A percentile compares a stretch with the other conserved stretches of the same genome.
phyloP scores from a whole-genome alignment of 2,797 vertebrate species.

The Monodelphis domestica region DNA sequence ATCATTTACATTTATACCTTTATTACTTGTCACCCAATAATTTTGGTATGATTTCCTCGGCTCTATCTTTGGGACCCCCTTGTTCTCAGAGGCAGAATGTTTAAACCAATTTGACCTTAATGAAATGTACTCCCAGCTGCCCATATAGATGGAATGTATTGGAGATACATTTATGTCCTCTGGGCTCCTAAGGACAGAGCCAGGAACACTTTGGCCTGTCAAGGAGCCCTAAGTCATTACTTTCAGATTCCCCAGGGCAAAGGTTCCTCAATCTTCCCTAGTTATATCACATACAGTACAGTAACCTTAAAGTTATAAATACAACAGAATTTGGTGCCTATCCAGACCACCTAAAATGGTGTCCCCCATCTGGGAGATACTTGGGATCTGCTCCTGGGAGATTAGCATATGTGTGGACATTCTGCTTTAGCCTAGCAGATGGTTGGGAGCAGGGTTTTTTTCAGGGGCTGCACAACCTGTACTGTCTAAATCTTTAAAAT shows the following conservation, averaged over 20 bases:
- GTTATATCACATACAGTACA: neutral
- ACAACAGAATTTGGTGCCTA: neutral
- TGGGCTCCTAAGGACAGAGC: neutral
- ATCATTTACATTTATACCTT: neutral
- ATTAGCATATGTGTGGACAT: neutral
- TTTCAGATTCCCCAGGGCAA: neutral
- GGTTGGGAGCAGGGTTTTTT: neutral
- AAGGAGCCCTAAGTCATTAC: neutral
- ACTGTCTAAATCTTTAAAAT: neutral
- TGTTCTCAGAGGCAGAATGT: neutral
- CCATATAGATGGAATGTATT: neutral
- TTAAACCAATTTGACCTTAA: neutral
- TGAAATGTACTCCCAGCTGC: neutral
- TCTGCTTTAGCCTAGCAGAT: neutral
- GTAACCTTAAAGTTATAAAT: neutral
- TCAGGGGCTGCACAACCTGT: neutral
- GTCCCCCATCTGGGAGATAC: neutral
- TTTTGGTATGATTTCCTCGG: neutral
- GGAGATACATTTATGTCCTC: neutral
- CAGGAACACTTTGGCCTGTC: neutral
- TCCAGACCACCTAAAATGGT: neutral
- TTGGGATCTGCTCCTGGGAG: neutral
- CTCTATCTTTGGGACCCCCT: rapidly evolving
- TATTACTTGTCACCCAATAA: neutral
- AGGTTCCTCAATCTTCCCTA: neutral